Evolutionary conservation across 2,888 invertebrate genomes (phyloP), one percentile per base, ranked within the genome.

Genomic region (Eledone cirrhosa): DNA sequence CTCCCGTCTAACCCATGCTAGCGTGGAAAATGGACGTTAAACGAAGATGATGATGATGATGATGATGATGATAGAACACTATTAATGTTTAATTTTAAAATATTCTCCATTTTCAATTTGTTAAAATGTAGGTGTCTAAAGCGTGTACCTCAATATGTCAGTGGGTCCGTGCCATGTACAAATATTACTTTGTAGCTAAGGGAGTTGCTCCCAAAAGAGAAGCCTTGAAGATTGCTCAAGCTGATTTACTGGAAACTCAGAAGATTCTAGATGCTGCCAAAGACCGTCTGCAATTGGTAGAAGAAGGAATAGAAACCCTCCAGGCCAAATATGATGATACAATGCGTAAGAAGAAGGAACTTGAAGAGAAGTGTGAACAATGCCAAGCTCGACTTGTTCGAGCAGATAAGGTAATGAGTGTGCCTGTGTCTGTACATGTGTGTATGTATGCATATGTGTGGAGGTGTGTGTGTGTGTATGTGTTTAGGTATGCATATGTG

Each of bases 141-240:
- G 95, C 95, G 0, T 95, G 95, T 87, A 94, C 94, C 82, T 95
- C 95, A 0, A 92, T 96, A 1, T 96, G 96, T 86, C 94, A 95
- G 92, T 96, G 96, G 96, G 94, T 84, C 1, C 81, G 90, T 80
- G 91, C 91, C 80, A 91, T 91, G 91, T 89, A 91, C 87, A 91
- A 91, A 82, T 91, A 91, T 82, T 90, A 91, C 85, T 90, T 90
- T 82, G 90, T 91, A 13, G 88, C 90, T n/a, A 90, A 84, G 81
- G 88, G 86, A 77, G 91, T 91, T 48, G 90, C 90, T 24, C 91
- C 91, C 5, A 91, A 91, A 83, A 81, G 91, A 53, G 91, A 89
- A 80, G 88, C 88, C 31, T 85, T 91, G 78, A 83, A 86, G 33
- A 80, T 87, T 14, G 91, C 91, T 5, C 87, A 89, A 81, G 89